Conservation (phyloP, 2,113 vertebrate species). For the Cyanoderma ruficeps region DNA sequence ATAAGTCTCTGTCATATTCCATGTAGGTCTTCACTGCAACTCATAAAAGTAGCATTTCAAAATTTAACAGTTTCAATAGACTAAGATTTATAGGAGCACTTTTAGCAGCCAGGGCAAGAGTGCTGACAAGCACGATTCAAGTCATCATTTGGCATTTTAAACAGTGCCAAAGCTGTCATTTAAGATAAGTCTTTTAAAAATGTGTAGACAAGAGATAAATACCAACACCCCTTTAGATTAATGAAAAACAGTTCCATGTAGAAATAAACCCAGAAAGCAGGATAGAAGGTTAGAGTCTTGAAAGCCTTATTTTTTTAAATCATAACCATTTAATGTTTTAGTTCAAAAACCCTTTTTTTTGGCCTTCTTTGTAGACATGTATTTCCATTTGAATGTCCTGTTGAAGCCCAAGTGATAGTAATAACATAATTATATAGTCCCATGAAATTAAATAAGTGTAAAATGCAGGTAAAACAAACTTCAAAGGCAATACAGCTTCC, state of each 20-base stretch:
- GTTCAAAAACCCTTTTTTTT: background rate
- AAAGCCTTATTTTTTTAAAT: background rate
- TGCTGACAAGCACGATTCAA: background rate
- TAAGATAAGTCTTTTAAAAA: background rate
- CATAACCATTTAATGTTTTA: background rate
- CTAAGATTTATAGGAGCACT: background rate
- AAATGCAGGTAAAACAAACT: background rate
- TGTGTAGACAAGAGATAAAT: background rate
- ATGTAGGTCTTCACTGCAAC: background rate
- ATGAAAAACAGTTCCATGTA: background rate
- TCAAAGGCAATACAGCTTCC: background rate
- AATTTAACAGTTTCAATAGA: background rate
- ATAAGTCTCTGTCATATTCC: background rate
- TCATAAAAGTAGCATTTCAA: background rate
- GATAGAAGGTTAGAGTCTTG: background rate
- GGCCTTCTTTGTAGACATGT: rapidly evolving
- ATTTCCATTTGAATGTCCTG: background rate
- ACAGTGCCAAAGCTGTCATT: background rate
- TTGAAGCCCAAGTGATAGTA: background rate
- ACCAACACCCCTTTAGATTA: background rate
- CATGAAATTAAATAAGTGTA: background rate
- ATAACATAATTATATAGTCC: background rate
- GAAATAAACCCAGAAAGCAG: background rate
- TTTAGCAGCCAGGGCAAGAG: background rate
- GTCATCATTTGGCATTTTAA: background rate